Conservation (phyloP, 2,888 invertebrate species). For the Drosophila mercatorum region DNA sequence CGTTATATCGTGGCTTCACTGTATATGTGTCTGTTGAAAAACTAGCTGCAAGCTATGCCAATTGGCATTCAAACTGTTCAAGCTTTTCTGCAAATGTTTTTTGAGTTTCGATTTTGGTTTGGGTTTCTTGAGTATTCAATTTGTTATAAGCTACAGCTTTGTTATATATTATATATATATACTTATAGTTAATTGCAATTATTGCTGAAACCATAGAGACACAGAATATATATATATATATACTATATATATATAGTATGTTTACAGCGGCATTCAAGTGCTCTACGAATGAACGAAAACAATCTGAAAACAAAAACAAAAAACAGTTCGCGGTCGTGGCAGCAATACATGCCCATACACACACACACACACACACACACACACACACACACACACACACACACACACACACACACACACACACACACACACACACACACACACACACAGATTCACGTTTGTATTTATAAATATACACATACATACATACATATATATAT, state of each 20-base stretch:
- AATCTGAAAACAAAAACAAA: background rate
- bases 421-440: constrained; percentile 8
- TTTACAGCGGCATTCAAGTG: constrained; percentile 5
- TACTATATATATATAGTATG: background rate
- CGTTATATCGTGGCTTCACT: too few species aligned
- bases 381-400: constrained; percentile 8
- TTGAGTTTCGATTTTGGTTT: background rate
- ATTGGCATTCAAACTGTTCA: background rate
- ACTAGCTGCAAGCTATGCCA: background rate
- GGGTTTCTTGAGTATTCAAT: background rate
- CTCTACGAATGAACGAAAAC: background rate
- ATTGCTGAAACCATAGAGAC: constrained; percentile 2
- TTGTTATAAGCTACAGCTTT: background rate
- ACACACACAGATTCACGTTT: constrained; percentile 7
- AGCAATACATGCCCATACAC: constrained; percentile 11
- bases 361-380: constrained; percentile 1
- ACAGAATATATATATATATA: background rate
- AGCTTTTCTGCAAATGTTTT: background rate
- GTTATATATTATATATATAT: background rate
- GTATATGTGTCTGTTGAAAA: constrained; percentile 13
- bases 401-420: constrained; percentile 7
- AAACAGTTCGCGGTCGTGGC: constrained; percentile 46
- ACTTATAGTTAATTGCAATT: background rate
- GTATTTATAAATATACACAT: constrained; percentile 21
- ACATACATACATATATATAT: constrained; percentile 6